phyloP scores from a whole-genome alignment of 2,888 invertebrate genomes.

The Thecocarcelia acutangulata region DNA sequence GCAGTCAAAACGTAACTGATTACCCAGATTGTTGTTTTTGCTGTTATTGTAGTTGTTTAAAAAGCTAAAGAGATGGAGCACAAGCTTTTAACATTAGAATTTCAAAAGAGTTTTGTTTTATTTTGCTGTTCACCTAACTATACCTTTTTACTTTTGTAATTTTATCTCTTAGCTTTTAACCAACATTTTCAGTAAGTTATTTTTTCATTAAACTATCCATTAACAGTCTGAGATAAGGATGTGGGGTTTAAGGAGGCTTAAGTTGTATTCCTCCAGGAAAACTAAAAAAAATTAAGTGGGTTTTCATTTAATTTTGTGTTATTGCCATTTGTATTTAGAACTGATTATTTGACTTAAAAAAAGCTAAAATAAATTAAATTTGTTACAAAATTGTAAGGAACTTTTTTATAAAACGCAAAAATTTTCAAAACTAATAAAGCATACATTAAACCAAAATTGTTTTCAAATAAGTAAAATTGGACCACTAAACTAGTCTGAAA shows the following conservation, averaged over 20 bases:
- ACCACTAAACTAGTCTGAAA: too few species aligned
- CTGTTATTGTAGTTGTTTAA: background rate
- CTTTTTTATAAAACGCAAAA: too few species aligned
- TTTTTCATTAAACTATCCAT: constrained; percentile 1
- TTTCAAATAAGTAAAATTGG: too few species aligned
- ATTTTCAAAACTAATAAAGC: too few species aligned
- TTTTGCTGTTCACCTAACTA: constrained; percentile 2
- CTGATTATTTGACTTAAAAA: too few species aligned
- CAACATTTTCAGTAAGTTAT: background rate
- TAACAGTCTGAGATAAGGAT: background rate
- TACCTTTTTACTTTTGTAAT: background rate
- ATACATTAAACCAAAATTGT: too few species aligned
- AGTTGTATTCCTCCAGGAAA: background rate
- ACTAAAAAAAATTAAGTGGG: too few species aligned
- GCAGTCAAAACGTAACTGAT: background rate
- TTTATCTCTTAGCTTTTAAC: constrained; percentile 18
- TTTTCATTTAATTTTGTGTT: too few species aligned
- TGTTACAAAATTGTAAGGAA: too few species aligned
- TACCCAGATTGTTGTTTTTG: background rate
- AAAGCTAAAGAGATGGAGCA: constrained; percentile 37
- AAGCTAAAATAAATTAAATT: too few species aligned
- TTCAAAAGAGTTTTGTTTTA: constrained; percentile 32
- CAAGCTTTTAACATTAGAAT: constrained; percentile 45
- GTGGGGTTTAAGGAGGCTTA: background rate
- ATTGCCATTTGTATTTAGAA: too few species aligned